Evolutionary conservation across 92 coral and sea anemone species (phyloP).

Genomic region (Siderastrea siderea): DNA sequence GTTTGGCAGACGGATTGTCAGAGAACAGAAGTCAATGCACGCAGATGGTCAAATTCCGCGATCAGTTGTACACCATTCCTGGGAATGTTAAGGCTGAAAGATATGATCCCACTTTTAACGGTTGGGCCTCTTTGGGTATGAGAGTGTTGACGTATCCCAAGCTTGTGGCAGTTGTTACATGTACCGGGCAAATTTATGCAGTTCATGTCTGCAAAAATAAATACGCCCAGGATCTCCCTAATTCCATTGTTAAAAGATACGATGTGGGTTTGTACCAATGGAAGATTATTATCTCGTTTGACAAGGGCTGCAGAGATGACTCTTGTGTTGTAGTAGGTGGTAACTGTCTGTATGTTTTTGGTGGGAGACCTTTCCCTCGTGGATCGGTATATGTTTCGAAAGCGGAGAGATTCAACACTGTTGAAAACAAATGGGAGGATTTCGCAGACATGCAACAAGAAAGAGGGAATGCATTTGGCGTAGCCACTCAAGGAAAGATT

Average conservation of each 20-base stretch:
- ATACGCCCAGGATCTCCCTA: neutral
- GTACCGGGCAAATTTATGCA: neutral
- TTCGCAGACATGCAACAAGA: neutral
- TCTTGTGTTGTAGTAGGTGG: neutral
- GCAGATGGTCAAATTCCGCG: neutral
- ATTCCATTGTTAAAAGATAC: too few species aligned
- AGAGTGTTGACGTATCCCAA: too few species aligned
- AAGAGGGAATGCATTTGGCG: neutral
- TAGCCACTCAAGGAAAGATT: neutral
- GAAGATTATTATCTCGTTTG: constrained; percentile 7
- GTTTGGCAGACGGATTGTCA: neutral
- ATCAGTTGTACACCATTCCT: too few species aligned
- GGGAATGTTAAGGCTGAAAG: neutral
- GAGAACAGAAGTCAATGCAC: too few species aligned
- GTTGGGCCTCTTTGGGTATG: neutral
- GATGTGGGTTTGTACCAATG: neutral
- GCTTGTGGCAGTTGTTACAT: neutral
- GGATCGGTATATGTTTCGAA: neutral
- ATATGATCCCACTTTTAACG: constrained; percentile 8
- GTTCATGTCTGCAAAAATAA: too few species aligned
- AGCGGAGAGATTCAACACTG: neutral
- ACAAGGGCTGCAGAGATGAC: neutral
- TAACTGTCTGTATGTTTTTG: constrained; percentile 17
- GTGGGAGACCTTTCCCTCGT: neutral
- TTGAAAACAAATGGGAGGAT: neutral